Base-by-base conservation (phyloP, 2,888 invertebrate genomes). In the Calliphora vomitoria region DNA sequence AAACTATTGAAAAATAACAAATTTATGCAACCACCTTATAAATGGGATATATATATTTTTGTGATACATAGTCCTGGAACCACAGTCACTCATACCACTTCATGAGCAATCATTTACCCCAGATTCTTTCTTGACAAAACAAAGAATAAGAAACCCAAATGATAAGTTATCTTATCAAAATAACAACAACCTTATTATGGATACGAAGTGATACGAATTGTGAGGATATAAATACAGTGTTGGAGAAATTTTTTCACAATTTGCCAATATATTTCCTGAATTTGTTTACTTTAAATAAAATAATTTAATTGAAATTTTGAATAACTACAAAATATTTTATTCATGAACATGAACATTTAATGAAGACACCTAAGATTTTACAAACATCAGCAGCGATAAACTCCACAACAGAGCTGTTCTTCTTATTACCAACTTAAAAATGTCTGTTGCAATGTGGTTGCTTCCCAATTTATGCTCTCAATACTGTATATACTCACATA, bases 91-190 rank as follows among this genome's bases (percentile, higher is more conserved):
- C 35, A 35, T n/a, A 62, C 10, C 0, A 25, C 20, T n/a, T 20
- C 10, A 15, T 18, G 15, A 25, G 50, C 31, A 69, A 50, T 4
- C 31, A 69, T 13, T 69, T 53, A n/a, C 50, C 25, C 47, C 31
- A 44, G 4, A 69, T 1, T 15, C 44, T 44, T 13, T 6, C 8
- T 47, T 1, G 13, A 47, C 10, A 20, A 58, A 58, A 25, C 13
- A n/a, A n/a, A 50, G 11, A 47, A 50, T 8, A 69, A 31, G 4
- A 50, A 71, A 55, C 38, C 71, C 38, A 72, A 72, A 72, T 38
- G 71, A 72, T 72, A 71, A 71, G 71, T 71, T 71, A 38, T 55
- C 18, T 53, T 71, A 71, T 38, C 71, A 71, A 71, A 71, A 55
- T 71, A 55, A 53, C 38, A 38, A 72, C 15, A 72, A 72, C 15